Percentiles rank a stretch among this genome's conserved stretches.
phyloP scores from a whole-genome alignment of 2,797 vertebrate species.

The Trematomus bernacchii region DNA sequence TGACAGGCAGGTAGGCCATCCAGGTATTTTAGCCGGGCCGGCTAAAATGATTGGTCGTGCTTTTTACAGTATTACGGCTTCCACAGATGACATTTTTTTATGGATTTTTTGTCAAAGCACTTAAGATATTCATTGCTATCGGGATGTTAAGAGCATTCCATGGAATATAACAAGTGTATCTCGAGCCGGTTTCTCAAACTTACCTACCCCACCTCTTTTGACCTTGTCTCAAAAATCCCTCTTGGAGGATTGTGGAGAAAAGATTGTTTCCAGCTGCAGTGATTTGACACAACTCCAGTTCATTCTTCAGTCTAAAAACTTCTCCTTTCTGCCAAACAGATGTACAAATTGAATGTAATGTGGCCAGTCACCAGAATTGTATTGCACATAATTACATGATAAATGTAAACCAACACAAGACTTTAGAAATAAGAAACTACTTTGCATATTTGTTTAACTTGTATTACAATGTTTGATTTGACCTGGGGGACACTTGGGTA shows the following conservation, averaged over 20 bases:
- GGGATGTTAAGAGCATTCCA: no score
- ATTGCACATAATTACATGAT: not conserved
- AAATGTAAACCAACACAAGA: not conserved
- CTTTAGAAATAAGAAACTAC: not conserved
- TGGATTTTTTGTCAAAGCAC: no score
- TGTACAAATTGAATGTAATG: not conserved
- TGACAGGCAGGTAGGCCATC: no score
- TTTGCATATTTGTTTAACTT: not conserved
- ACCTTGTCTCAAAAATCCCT: conserved; percentile 23
- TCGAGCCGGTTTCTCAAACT: no score
- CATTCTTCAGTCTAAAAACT: conserved; percentile 7
- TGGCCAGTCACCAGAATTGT: not conserved
- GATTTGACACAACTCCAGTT: not conserved
- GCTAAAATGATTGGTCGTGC: no score
- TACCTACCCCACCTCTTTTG: no score
- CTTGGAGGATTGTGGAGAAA: conserved; percentile 10
- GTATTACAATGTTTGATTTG: conserved; percentile 15
- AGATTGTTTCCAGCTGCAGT: conserved; percentile 55
- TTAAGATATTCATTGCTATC: no score
- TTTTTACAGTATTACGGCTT: no score
- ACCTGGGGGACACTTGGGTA: not conserved
- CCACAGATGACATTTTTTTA: no score
- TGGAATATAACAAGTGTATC: no score
- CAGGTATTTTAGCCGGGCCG: no score
- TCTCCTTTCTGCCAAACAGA: not conserved